Conservation (phyloP, 1,140 invertebrate species). For the Chironomus striatipennis region DNA sequence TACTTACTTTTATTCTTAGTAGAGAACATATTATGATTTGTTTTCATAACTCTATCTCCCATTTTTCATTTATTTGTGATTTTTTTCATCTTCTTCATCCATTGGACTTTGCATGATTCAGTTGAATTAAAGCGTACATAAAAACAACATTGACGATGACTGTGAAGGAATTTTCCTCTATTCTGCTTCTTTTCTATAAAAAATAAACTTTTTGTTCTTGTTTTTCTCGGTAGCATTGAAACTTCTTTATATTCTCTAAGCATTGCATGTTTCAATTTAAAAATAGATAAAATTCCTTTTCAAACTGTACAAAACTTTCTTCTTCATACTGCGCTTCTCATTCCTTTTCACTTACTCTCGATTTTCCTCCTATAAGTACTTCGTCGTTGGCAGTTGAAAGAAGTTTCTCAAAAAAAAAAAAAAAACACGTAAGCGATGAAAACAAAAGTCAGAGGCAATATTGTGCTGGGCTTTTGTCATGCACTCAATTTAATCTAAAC, state of each 20-base stretch:
- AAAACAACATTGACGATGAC: neutral
- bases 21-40: neutral
- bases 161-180: neutral
- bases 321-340: neutral
- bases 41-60: neutral
- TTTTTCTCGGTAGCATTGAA: neutral
- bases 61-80: neutral
- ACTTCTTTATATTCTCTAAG: neutral
- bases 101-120: neutral
- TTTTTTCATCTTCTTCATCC: no score
- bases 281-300: conserved; percentile 9
- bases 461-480: neutral
- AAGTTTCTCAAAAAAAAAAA: no score
- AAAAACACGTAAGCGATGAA: neutral
- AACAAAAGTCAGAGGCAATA: neutral
- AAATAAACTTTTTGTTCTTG: neutral
- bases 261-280: neutral
- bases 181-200: neutral
- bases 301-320: neutral
- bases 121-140: neutral
- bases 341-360: no score
- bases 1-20: neutral
- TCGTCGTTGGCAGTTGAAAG: neutral
- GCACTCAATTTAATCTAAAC: neutral
- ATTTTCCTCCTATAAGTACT: neutral